These are phyloP conservation scores for Anastrepha ludens DNA, from an alignment of 1,140 invertebrate genomes.

Conservation along the genomic window DNA sequence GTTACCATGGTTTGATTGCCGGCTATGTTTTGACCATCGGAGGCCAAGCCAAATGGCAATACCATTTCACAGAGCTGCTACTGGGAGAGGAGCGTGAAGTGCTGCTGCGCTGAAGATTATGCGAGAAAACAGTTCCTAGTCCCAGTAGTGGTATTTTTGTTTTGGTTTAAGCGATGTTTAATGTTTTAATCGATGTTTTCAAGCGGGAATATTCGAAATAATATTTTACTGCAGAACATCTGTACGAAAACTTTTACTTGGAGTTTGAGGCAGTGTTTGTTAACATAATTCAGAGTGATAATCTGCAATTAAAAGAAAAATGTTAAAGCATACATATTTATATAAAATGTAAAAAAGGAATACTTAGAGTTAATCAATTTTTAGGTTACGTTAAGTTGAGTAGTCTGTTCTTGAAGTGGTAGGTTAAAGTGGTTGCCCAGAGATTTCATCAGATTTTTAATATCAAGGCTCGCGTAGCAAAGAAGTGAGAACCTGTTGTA, in stretches of 20 bases:
- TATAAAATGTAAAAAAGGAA: neutral
- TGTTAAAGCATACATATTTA: neutral
- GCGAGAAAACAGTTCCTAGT: neutral
- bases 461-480: no score
- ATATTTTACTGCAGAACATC: neutral
- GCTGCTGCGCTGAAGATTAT: neutral
- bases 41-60: conserved; percentile 68
- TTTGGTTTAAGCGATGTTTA: neutral
- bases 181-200: neutral
- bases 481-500: no score
- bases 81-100: neutral
- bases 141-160: no score
- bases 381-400: no score
- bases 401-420: no score
- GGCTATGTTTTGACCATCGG: conserved; percentile 68
- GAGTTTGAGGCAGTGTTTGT: conserved; percentile 18
- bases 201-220: neutral
- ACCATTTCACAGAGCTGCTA: conserved; percentile 62
- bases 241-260: neutral
- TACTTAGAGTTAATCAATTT: no score
- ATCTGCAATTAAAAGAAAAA: neutral
- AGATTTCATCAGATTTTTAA: no score
- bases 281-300: neutral
- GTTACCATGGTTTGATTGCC: conserved; percentile 63
- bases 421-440: no score